phyloP scores from a whole-genome alignment of 1,140 invertebrate species.

The Dreissena polymorpha region DNA sequence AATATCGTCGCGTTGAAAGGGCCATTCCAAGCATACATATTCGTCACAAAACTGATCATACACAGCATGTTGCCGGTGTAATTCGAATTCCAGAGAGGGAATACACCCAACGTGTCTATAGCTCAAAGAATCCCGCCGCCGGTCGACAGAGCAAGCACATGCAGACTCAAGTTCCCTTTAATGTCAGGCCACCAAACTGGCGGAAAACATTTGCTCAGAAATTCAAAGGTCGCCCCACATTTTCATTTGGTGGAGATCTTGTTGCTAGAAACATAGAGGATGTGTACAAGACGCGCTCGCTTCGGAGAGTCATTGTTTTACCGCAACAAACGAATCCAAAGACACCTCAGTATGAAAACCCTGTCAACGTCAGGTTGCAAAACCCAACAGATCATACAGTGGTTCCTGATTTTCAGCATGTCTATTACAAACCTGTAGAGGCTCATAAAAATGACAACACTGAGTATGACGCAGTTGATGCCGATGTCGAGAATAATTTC shows the following conservation, averaged over 20 bases:
- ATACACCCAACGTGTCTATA: constrained; percentile 37
- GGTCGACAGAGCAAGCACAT: not conserved
- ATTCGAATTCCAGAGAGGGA: not conserved
- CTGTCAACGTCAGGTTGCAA: not conserved
- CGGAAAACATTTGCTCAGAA: not conserved
- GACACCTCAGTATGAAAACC: not conserved
- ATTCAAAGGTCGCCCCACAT: not conserved
- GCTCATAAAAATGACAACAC: not conserved
- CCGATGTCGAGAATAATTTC: not conserved
- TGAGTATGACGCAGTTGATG: not conserved
- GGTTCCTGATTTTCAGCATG: not conserved
- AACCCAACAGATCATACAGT: not conserved
- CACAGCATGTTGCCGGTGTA: not conserved
- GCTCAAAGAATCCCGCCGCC: constrained; percentile 1
- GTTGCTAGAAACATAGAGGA: constrained; percentile 41
- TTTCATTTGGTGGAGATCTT: constrained; percentile 22
- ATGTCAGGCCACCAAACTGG: not conserved
- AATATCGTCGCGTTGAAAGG: not conserved
- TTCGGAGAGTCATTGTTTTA: constrained; percentile 6
- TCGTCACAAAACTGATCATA: not conserved
- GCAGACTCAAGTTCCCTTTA: not conserved
- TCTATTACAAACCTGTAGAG: not conserved
- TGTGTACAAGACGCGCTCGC: constrained; percentile 22
- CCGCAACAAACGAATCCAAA: not conserved
- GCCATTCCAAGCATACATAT: not conserved